Evolutionary conservation across 1,140 invertebrate genomes (phyloP).

Genomic region (Drosophila nannoptera): DNA sequence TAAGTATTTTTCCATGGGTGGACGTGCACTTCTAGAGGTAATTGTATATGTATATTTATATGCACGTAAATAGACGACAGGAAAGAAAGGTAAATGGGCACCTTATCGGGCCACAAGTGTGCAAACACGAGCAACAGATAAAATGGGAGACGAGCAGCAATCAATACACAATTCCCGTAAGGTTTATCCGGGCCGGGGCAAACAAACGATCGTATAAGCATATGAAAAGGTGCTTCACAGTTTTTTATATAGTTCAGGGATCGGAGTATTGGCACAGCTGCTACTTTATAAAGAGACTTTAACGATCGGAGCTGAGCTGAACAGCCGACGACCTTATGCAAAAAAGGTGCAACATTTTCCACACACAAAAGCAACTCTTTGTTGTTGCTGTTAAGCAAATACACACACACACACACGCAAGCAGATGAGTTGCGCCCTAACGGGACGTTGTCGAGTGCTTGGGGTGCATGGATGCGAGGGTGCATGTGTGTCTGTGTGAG

Average conservation of each 20-base stretch:
- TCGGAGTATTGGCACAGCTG: conserved; percentile 66
- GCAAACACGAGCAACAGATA: conserved; percentile 28
- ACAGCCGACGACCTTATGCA: conserved; percentile 61
- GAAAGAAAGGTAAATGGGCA: conserved; percentile 11
- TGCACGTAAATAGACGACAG: conserved; percentile 16
- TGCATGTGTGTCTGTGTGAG: too few species aligned
- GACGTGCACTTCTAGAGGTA: background rate
- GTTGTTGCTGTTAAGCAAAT: conserved; percentile 62
- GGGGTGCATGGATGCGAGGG: conserved; percentile 20
- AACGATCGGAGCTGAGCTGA: conserved; percentile 26
- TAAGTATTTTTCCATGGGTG: too few species aligned
- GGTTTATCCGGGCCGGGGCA: conserved; percentile 32
- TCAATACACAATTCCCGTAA: conserved; percentile 33
- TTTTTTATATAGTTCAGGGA: conserved; percentile 2
- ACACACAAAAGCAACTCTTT: conserved; percentile 71
- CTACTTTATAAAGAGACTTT: conserved; percentile 35
- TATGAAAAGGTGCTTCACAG: conserved; percentile 44
- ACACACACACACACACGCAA: conserved; percentile 18
- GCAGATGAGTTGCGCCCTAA: conserved; percentile 48
- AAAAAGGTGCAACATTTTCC: conserved; percentile 75
- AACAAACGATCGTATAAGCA: conserved; percentile 32
- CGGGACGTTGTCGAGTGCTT: conserved; percentile 46
- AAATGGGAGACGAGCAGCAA: conserved; percentile 15
- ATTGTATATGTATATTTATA: background rate
- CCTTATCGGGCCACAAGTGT: conserved; percentile 42